These are phyloP conservation scores for Bubo scandiacus DNA, from an alignment of 2,113 vertebrate species.

Conservation along the genomic window DNA sequence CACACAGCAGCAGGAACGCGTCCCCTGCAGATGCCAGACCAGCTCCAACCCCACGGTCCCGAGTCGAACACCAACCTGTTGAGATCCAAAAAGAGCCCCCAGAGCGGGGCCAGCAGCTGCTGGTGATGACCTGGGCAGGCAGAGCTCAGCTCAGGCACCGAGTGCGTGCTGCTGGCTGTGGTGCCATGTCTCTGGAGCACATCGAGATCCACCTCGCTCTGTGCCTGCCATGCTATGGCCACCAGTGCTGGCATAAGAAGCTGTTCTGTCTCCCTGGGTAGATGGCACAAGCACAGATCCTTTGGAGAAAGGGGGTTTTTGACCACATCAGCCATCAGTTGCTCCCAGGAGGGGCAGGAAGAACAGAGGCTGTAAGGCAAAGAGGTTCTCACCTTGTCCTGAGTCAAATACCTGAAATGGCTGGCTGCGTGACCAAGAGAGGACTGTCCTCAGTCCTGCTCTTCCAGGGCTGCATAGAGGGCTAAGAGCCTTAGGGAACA, in stretches of 20 bases:
- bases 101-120: not conserved
- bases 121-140: not conserved
- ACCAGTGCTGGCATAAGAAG: not conserved
- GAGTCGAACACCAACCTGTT: no score
- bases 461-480: rapidly evolving
- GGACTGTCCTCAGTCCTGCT: not conserved
- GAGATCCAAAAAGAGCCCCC: not conserved
- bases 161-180: not conserved
- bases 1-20: rapidly evolving
- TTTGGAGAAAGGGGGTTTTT: not conserved
- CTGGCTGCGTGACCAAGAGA: not conserved
- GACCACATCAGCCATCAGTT: not conserved
- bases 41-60: not conserved
- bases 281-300: not conserved
- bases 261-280: not conserved
- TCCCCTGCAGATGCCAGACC: not conserved
- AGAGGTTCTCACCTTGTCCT: not conserved
- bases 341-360: not conserved
- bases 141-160: not conserved
- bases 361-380: not conserved
- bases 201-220: not conserved
- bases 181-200: not conserved
- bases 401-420: not conserved
- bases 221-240: not conserved
- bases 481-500: not conserved